Evolutionary conservation across 1,140 invertebrate genomes (phyloP), one percentile per base, ranked within the genome.

Genomic region (Tetragonula clypearis): DNA sequence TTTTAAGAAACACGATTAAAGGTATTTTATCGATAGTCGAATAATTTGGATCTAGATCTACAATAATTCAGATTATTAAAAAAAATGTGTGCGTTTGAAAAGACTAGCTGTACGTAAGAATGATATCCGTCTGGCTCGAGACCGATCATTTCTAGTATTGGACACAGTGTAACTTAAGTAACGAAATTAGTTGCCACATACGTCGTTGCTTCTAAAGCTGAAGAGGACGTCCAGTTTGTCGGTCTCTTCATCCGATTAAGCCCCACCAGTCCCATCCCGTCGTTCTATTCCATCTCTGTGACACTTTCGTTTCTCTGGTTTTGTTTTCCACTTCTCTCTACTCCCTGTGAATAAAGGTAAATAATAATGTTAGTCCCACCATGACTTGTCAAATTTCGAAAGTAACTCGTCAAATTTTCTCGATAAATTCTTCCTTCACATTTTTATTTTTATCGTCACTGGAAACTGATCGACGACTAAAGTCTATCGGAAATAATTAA

Each of bases 211-310:
- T 88, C 65, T 74, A 89, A 86, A 86, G 84, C 87, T 75, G 84
- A 55, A 62, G 79, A 88, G 88, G 84, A 86, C 88, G 79, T 89
- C 77, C 87, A 91, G 90, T 90, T 89, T 92, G 91, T 86, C 92
- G 92, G 91, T 93, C 92, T 92, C 83, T 91, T 93, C 85, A 93
- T 93, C 92, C 90, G 92, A 93, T 93, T 93, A 93, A 88, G 85
- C 88, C 87, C 86, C 79, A 86, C 88, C 89, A 79, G 77, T 30
- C 26, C 62, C 84, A 73, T 86, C 79, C 69, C 75, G 21, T 71
- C 79, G 53, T 55, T 69, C 49, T 58, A 68, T 79, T 87, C 56
- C 77, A 87, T 89, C 80, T 82, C 81, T 12, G 60, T 56, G 19
- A 15, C 75, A 26, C 78, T 85, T 81, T 85, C 66, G 69, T 85